These are phyloP conservation scores for Eilema caniola DNA, from an alignment of 2,888 invertebrate genomes.

Conservation along the genomic window DNA sequence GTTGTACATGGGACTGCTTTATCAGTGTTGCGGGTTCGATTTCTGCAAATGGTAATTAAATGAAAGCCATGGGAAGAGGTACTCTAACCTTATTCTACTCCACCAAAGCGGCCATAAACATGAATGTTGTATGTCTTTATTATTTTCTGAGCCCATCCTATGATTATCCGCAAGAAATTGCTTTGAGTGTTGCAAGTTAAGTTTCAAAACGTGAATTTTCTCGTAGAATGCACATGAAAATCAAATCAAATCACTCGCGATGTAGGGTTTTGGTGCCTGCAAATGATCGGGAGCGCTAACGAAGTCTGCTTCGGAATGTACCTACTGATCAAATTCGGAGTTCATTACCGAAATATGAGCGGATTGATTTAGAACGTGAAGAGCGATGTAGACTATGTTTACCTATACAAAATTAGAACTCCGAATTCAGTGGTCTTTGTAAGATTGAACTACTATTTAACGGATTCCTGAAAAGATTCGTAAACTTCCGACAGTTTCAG, in stretches of 20 bases:
- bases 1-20: neutral
- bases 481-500: no score
- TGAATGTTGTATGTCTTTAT: no score
- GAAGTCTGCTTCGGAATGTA: neutral
- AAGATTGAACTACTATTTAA: no score
- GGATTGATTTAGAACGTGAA: neutral
- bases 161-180: neutral
- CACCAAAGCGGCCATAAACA: no score
- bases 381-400: neutral
- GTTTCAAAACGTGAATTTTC: neutral
- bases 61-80: no score
- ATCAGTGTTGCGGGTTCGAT: no score
- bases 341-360: slow-evolving; percentile 8
- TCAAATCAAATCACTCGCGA: neutral
- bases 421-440: neutral
- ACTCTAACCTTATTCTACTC: no score
- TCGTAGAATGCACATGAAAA: neutral
- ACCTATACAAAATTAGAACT: neutral
- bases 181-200: neutral
- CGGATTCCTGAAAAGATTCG: no score
- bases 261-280: neutral
- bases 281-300: neutral
- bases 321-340: neutral
- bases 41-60: no score
- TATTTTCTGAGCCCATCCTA: neutral